A percentile compares a stretch with the other conserved stretches of the same genome.
phyloP scores from a whole-genome alignment of 2,888 invertebrate species.

The Agrypnus murinus region DNA sequence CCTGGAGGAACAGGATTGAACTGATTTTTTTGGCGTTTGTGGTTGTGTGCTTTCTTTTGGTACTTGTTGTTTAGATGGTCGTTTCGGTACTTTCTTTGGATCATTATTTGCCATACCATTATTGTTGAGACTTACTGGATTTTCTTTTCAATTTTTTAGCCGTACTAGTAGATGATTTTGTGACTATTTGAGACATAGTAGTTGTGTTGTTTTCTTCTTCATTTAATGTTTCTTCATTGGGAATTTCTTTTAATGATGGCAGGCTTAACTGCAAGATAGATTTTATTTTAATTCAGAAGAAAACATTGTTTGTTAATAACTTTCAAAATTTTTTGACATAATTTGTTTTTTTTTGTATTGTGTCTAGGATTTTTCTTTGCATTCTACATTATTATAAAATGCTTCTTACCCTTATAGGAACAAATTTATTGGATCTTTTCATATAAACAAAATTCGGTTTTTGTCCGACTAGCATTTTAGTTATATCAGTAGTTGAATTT shows the following conservation, averaged over 20 bases:
- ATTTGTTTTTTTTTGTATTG: too few relatives aligned
- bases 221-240: conserved; percentile 27
- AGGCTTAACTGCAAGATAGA: conserved; percentile 16
- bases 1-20: not conserved
- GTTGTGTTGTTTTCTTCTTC: not conserved
- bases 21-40: not conserved
- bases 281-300: too few relatives aligned
- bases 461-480: conserved; percentile 63
- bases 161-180: not conserved
- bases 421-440: conserved; percentile 58
- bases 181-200: not conserved
- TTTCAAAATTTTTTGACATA: too few relatives aligned
- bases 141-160: not conserved
- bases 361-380: not conserved
- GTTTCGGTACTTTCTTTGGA: not conserved
- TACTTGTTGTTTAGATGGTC: not conserved
- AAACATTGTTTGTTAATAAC: too few relatives aligned
- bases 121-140: not conserved
- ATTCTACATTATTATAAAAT: too few relatives aligned
- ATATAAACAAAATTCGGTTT: conserved; percentile 61
- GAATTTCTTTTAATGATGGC: conserved; percentile 19
- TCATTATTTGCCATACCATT: not conserved
- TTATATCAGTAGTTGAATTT: conserved; percentile 59
- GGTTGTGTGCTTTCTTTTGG: too few relatives aligned
- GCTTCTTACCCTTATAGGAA: conserved; percentile 44